Evolutionary conservation across 2,797 vertebrate genomes (phyloP).

Genomic region (Lithobates sylvaticus): DNA sequence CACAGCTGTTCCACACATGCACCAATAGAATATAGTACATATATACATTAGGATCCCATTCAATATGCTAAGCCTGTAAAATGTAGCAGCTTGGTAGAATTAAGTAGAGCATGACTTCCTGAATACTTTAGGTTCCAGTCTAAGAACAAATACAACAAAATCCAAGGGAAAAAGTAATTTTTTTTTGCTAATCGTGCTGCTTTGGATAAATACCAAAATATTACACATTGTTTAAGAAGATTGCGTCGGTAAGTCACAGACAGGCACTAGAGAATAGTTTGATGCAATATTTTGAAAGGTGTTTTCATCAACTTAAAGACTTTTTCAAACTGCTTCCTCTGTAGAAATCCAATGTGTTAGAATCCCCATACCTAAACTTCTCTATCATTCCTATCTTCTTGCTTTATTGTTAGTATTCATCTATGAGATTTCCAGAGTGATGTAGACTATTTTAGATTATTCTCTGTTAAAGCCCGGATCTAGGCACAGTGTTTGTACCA

Average conservation of each 20-base stretch:
- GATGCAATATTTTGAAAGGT: conserved; percentile 70
- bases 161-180: conserved; percentile 68
- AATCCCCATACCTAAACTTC: conserved; percentile 25
- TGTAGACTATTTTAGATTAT: neutral
- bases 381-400: neutral
- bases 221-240: conserved; percentile 72
- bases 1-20: conserved; percentile 71
- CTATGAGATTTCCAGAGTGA: conserved; percentile 6
- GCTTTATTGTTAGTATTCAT: neutral
- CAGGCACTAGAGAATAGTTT: conserved; percentile 69
- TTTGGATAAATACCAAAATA: conserved; percentile 70
- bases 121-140: conserved; percentile 68
- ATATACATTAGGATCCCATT: conserved; percentile 62
- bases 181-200: conserved; percentile 64
- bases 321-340: conserved; percentile 57
- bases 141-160: conserved; percentile 66
- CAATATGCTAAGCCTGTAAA: conserved; percentile 65
- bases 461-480: too few species aligned
- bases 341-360: conserved; percentile 24
- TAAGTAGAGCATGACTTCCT: conserved; percentile 69
- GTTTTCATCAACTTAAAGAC: conserved; percentile 68
- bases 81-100: conserved; percentile 65
- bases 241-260: conserved; percentile 71
- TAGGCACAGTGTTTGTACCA: too few species aligned
- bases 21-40: conserved; percentile 51